Evolutionary conservation across 2,113 vertebrate species (phyloP), one percentile per base, ranked within the genome.

Genomic region (Indicator maculatus): DNA sequence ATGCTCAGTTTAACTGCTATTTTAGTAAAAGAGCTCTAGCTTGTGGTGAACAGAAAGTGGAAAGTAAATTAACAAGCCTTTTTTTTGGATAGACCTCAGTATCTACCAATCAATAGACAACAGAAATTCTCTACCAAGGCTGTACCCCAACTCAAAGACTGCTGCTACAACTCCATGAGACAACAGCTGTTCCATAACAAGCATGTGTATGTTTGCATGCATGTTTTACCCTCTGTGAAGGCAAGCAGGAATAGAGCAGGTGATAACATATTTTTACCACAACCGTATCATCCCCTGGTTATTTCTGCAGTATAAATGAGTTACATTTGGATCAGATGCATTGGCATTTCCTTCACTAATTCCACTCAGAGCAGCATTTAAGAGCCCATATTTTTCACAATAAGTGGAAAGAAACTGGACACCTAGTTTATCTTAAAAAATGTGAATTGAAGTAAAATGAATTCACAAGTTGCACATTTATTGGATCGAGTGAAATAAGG

Each of bases 1-100:
- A 67, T 81, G 67, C 89, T 90, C 2, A 4, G 28, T 90, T 93
- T 73, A 93, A 89, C 58, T 77, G 79, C 33, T 63, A 77, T 93
- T 83, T 92, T 47, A 90, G 69, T 83, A 73, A 86, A 95, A 83
- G 16, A 16, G 60, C 47, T 93, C 31, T 17, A 82, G 84, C 59
- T 88, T 86, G 76, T 83, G 53, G 36, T 88, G 83, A 93, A 92
- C 58, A 50, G 41, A 92, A 94, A 90, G 58, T 7, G 70, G 39
- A 59, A 70, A 88, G 47, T 58, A 74, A 64, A 78, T 72, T 58
- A 84, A 82, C 14, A 58, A 44, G 72, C 3, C 18, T 45, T 72
- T 72, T 71, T 70, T 65, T 20, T 4, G 1, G 45, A 33, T 4
- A 81, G 75, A 36, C 30, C 71, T 64, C 52, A 74, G 26, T n/a